Evolutionary conservation across 2,113 vertebrate species (phyloP), one percentile per base, ranked within the genome.

Genomic region (Gallinago paraguaiae): DNA sequence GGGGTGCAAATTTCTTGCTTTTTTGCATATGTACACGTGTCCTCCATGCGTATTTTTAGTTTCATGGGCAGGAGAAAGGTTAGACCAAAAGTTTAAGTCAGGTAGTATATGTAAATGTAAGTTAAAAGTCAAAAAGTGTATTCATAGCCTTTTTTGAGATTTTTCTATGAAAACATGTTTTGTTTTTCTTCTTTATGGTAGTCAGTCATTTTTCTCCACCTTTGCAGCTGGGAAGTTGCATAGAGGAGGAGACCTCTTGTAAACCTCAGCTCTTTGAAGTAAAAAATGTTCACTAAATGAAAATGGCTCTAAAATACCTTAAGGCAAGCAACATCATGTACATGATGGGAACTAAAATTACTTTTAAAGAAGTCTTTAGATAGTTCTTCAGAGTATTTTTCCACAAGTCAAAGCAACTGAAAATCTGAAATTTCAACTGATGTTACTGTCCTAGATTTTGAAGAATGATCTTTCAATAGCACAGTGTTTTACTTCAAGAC

Each of bases 401-500:
- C 63, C 71, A 59, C 37, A 80, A 89, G 33, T 33, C 35, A 87
- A 78, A 80, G 22, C 46, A 88, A 67, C 68, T 82, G 88, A 95
- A 97, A 94, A 88, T 85, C 41, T 88, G 67, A 82, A 69, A 87
- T 95, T 92, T 95, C 41, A 86, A 87, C 48, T 22, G 43, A 39
- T 92, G 30, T 11, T 76, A 79, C 80, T 88, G 13, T 43, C 37
- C 16, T 41, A n/a, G 46, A 79, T 82, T 79, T 76, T 39, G 13
- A 59, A 77, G 68, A 68, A 43, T 70, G 76, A 72, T 76, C 90
- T 96, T 88, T 95, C 88, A 70, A 7, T 54, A 77, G 61, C 6
- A 8, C 10, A 13, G 5, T 35, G 17, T 17, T 92, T 72, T 65
- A 31, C 30, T 92, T 64, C 39, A 60, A 16, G 90, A 9, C 7